phyloP scores from a whole-genome alignment of 2,113 vertebrate genomes.

The Ictalurus punctatus region DNA sequence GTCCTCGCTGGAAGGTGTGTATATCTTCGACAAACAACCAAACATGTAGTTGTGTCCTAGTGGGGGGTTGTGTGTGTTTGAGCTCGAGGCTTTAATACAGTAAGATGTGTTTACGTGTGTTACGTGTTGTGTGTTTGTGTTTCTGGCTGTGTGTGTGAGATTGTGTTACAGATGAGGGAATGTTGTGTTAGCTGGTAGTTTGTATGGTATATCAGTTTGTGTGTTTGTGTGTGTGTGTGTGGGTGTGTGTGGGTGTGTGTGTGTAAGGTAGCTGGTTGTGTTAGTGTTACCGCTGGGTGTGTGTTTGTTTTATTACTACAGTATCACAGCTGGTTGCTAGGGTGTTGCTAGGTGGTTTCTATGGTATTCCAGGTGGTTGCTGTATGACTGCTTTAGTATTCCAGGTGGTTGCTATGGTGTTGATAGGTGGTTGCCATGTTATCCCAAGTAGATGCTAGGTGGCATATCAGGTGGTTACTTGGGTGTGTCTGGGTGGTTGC shows the following conservation, averaged over 20 bases:
- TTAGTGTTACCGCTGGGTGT: slow-evolving; percentile 78
- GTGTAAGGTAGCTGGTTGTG: slow-evolving; percentile 5
- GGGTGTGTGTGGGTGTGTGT: background rate
- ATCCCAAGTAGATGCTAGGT: too few relatives aligned
- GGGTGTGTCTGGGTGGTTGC: background rate
- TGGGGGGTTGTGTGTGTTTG: background rate
- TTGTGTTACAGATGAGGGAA: background rate
- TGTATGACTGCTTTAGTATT: background rate
- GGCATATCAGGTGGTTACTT: background rate
- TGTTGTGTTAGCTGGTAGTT: background rate
- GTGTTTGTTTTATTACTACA: slow-evolving; percentile 15
- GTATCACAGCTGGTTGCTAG: background rate
- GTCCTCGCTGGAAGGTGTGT: slow-evolving; percentile 86
- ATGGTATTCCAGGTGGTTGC: background rate
- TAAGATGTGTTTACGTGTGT: background rate
- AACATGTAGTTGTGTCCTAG: background rate
- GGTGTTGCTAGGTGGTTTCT: background rate
- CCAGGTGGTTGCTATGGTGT: background rate
- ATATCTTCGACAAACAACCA: background rate
- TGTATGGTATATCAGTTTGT: slow-evolving; percentile 78
- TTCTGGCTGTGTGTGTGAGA: background rate
- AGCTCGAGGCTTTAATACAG: background rate
- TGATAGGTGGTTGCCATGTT: background rate
- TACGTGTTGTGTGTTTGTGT: background rate
- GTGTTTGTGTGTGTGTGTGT: background rate